Evolutionary conservation across 2,797 vertebrate species (phyloP).

Genomic region (Sandelia bainsii): DNA sequence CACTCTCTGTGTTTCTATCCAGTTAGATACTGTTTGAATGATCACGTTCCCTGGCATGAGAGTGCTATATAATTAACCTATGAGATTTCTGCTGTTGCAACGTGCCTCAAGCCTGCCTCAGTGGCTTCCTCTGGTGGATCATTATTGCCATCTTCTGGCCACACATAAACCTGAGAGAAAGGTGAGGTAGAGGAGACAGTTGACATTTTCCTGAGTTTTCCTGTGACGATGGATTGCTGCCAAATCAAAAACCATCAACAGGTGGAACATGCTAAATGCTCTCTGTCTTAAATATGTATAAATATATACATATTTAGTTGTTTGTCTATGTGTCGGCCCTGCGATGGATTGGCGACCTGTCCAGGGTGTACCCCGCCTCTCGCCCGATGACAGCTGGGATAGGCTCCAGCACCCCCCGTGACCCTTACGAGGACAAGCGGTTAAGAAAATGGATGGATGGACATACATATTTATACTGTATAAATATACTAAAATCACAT

Average conservation of each 20-base stretch:
- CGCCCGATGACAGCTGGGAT: no score
- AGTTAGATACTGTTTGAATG: slow-evolving; percentile 79
- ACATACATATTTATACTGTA: no score
- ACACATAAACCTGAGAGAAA: not conserved
- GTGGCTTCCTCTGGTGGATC: slow-evolving; percentile 60
- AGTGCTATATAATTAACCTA: slow-evolving; percentile 83
- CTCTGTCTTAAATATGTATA: no score
- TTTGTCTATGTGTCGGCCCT: no score
- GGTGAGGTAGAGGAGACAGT: slow-evolving; percentile 8
- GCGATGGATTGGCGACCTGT: no score
- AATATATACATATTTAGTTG: no score
- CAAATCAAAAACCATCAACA: slow-evolving; percentile 1
- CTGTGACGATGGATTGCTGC: slow-evolving; percentile 12
- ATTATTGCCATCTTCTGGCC: slow-evolving; percentile 79
- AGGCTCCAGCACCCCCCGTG: no score
- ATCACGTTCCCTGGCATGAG: slow-evolving; percentile 84
- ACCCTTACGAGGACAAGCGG: no score
- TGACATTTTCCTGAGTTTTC: slow-evolving; percentile 12
- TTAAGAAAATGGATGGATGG: no score
- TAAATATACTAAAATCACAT: no score
- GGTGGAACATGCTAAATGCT: slow-evolving; percentile 4
- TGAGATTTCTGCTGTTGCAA: slow-evolving; percentile 75
- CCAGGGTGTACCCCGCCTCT: no score
- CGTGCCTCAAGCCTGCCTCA: slow-evolving; percentile 62
- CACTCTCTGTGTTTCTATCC: slow-evolving; percentile 51